These are phyloP conservation scores for Stratiolaelaps scimitus DNA, from an alignment of 1,140 invertebrate genomes.

Conservation along the genomic window DNA sequence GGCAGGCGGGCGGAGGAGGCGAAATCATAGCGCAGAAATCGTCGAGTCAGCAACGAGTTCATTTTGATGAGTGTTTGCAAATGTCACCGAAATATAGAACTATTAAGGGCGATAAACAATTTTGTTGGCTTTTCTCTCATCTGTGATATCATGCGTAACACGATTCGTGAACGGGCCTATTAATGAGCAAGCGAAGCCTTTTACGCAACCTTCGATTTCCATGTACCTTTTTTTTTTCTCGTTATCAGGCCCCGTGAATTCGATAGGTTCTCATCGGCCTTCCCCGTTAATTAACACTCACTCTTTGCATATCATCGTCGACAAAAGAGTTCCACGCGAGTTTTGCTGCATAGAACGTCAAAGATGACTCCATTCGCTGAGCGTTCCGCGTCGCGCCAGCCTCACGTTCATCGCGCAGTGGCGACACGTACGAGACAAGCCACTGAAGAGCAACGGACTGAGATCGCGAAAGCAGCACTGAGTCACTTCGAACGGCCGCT, in stretches of 20 bases:
- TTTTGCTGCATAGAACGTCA: slow-evolving; percentile 4
- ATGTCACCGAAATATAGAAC: too few species aligned
- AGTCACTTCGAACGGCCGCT: slow-evolving; percentile 12
- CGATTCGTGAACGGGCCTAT: too few species aligned
- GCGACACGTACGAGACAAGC: slow-evolving; percentile 1
- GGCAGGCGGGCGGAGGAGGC: too few species aligned
- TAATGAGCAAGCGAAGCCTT: too few species aligned
- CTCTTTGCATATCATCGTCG: slow-evolving; percentile 17
- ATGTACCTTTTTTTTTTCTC: background rate
- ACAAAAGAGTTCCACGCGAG: background rate
- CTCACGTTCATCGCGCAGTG: slow-evolving; percentile 1
- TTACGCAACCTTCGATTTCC: background rate
- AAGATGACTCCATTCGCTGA: background rate
- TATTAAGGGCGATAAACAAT: too few species aligned
- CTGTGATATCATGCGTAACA: too few species aligned
- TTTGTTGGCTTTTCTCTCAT: too few species aligned
- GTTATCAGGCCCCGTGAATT: background rate
- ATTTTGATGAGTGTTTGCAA: too few species aligned
- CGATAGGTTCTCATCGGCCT: background rate
- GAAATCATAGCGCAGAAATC: too few species aligned
- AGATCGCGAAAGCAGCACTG: background rate
- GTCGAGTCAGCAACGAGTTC: too few species aligned
- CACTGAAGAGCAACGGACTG: slow-evolving; percentile 4
- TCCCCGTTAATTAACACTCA: background rate
- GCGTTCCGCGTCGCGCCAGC: slow-evolving; percentile 10